Base-by-base conservation (phyloP, 1,140 invertebrate genomes). In the Hydropsyche tenuis region DNA sequence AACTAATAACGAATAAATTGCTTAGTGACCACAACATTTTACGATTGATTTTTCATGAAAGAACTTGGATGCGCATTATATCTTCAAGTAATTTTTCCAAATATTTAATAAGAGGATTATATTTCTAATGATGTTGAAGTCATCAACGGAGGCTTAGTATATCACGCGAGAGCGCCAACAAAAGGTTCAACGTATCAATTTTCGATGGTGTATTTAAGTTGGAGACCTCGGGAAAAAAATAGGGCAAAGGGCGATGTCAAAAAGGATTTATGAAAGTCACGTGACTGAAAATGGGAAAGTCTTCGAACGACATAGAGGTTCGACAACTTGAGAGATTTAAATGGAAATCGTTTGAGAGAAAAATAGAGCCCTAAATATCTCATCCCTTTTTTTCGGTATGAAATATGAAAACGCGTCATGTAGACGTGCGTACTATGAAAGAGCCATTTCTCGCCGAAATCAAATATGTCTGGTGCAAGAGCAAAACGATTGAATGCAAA, bases 251-350 rank as follows among this genome's bases (percentile, higher is more conserved):
- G 68, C 48, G 68, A 56, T 46, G 68, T 70, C 68, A 42, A 70
- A 70, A 60, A 60, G 68, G 68, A 70, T 70, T 70, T 56, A 56
- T 70, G 68, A 70, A 70, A 70, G 68, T 70, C 68, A 56, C 68
- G 68, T 70, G 68, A 25, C 16, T 22, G 45, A 43, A 56, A 70
- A 70, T 56, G 68, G 27, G 27, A 70, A 70, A 56, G 27, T 56
- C 48, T 46, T 56, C 16, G n/a, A 27, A 70, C 12, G 27, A 68
- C 65, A 68, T 1, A 30, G 23, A 42, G 42, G 45, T 25, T 68
- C 27, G 65, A 68, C 48, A 56, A 70, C 46, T 56, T 14, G 68
- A 22, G 14, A 43, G 51, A 70, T 70, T 70, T 46, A 56, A 70
- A 70, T 70, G 48, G 48, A 56, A 70, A 70, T 56, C 68, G 27